Conservation (phyloP, 2,113 vertebrate species). For the Albula goreensis region DNA sequence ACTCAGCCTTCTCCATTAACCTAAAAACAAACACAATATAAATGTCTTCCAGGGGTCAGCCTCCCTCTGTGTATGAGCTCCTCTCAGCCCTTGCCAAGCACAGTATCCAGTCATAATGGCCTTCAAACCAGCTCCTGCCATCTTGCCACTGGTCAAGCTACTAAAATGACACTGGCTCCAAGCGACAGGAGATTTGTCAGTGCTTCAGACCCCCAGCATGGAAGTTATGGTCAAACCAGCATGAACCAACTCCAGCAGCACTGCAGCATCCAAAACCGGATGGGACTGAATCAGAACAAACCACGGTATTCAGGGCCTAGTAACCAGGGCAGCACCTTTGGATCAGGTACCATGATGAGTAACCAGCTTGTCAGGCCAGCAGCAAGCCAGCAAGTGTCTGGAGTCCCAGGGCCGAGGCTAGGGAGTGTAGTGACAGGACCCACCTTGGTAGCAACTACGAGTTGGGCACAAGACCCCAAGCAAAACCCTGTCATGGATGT, state of each 20-base stretch:
- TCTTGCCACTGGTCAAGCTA: conserved; percentile 62
- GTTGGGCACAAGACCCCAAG: conserved; percentile 80
- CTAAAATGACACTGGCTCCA: conserved; percentile 67
- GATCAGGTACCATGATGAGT: conserved; percentile 63
- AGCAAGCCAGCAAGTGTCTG: conserved; percentile 56
- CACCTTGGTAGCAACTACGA: conserved; percentile 57
- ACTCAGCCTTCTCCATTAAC: too few species aligned
- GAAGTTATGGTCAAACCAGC: conserved; percentile 59
- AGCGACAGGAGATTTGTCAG: conserved; percentile 63
- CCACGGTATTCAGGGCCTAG: conserved; percentile 72
- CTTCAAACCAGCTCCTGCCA: conserved; percentile 66
- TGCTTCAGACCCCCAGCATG: conserved; percentile 65
- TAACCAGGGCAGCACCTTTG: conserved; percentile 70
- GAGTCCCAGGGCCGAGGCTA: conserved; percentile 63
- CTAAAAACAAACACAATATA: not conserved
- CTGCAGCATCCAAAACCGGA: conserved; percentile 73
- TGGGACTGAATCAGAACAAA: conserved; percentile 75
- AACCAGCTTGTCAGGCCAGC: conserved; percentile 71
- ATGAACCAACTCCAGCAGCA: conserved; percentile 74
- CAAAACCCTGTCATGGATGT: conserved; percentile 69
- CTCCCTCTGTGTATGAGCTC: conserved; percentile 64
- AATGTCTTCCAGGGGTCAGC: conserved; percentile 59
- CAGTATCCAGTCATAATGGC: conserved; percentile 67
- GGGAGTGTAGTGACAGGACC: conserved; percentile 72
- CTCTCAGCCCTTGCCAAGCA: conserved; percentile 66